Percentiles rank a stretch among this genome's conserved stretches.
Conservation (phyloP, 92 coral and sea anemone genomes). For the Epizoanthus fatuus region DNA sequence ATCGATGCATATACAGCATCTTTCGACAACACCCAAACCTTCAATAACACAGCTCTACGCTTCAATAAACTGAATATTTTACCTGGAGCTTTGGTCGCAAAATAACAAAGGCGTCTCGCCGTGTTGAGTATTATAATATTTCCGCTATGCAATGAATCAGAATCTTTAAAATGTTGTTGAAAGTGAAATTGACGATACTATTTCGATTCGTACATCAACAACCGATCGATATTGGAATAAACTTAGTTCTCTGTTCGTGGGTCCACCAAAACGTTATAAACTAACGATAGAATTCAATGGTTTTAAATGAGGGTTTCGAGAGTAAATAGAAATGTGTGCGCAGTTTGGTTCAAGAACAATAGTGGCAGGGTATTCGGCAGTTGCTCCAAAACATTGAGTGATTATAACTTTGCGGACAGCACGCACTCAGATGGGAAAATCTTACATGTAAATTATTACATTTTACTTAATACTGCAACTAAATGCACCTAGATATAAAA, state of each 20-base stretch:
- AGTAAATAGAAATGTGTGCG: too few species aligned
- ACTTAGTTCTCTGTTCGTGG: too few species aligned
- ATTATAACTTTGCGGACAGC: too few species aligned
- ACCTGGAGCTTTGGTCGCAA: neutral
- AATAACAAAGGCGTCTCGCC: conserved; percentile 2
- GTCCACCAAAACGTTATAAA: neutral
- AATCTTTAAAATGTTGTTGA: neutral
- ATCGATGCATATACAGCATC: neutral
- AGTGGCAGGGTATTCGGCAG: too few species aligned
- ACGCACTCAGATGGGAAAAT: too few species aligned
- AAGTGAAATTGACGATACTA: conserved; percentile 2
- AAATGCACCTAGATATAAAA: too few species aligned
- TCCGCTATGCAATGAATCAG: neutral
- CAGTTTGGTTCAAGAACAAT: too few species aligned
- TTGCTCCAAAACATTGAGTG: too few species aligned
- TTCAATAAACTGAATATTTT: conserved; percentile 15
- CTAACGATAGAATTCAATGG: neutral
- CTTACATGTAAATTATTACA: too few species aligned
- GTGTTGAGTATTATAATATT: neutral
- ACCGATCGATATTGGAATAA: neutral
- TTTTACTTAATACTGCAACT: too few species aligned
- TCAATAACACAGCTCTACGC: conserved; percentile 7
- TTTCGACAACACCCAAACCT: neutral
- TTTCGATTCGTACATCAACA: neutral
- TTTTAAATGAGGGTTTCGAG: neutral